Percentiles rank a stretch among this genome's conserved stretches.
These are phyloP conservation scores for Neocrepidodera transversa DNA, from an alignment of 2,888 invertebrate species.

Conservation along the genomic window DNA sequence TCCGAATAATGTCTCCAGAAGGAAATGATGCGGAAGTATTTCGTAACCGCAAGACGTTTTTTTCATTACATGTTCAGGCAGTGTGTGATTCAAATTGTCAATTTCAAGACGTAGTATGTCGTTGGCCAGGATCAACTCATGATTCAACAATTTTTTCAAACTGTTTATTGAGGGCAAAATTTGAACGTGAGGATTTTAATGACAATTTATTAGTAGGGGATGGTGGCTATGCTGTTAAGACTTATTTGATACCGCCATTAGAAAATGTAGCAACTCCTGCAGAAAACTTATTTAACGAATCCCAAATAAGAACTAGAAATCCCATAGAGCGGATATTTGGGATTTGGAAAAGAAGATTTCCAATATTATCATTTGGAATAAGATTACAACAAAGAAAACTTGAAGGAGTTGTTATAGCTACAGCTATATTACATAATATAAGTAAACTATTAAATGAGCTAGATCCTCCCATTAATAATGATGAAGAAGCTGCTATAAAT, in stretches of 20 bases:
- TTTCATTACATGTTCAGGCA: background rate
- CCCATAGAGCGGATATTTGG: slow-evolving; percentile 43
- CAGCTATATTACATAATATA: slow-evolving; percentile 8
- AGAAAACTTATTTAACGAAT: slow-evolving; percentile 34
- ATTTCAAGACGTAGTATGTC: too few relatives aligned
- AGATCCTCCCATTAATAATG: background rate
- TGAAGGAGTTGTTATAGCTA: slow-evolving; percentile 1
- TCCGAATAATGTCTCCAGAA: slow-evolving; percentile 1
- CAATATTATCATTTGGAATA: slow-evolving; percentile 38
- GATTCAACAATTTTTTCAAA: too few relatives aligned
- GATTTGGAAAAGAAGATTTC: slow-evolving; percentile 43
- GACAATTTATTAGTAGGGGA: too few relatives aligned
- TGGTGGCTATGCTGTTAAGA: slow-evolving; percentile 43
- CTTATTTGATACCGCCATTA: slow-evolving; percentile 42
- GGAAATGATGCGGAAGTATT: slow-evolving; percentile 9
- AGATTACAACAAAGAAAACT: background rate
- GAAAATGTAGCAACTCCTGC: slow-evolving; percentile 22
- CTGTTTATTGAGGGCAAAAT: too few relatives aligned
- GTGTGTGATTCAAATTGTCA: slow-evolving; percentile 29
- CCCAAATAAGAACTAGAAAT: too few relatives aligned
- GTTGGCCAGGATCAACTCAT: too few relatives aligned
- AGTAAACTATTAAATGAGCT: slow-evolving; percentile 4
- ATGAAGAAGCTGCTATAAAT: slow-evolving; percentile 1
- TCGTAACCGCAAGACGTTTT: slow-evolving; percentile 6
- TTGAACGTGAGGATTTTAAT: too few relatives aligned